These are phyloP conservation scores for Psettodes erumei DNA, from an alignment of 2,113 vertebrate species.

Conservation along the genomic window DNA sequence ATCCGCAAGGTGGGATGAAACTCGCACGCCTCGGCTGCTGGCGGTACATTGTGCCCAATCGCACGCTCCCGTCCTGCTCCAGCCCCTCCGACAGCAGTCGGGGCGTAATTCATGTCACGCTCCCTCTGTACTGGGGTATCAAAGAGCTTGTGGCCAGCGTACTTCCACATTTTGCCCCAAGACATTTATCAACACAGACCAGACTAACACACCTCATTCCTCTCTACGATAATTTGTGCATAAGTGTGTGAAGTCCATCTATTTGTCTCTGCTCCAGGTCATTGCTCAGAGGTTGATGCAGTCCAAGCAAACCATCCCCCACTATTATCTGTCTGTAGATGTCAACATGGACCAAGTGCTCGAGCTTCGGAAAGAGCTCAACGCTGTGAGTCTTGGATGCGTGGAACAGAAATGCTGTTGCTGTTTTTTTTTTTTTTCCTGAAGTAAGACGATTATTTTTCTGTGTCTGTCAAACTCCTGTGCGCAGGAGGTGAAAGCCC, in stretches of 20 bases:
- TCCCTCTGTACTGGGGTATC: constrained; percentile 3
- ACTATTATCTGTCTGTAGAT: constrained; percentile 98
- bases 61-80: not conserved
- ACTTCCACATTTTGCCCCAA: constrained; percentile 36
- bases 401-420: not conserved
- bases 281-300: constrained; percentile 97
- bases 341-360: constrained; percentile 95
- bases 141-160: too few species aligned
- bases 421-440: not conserved
- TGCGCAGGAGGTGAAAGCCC: constrained; percentile 88
- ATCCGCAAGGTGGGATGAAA: constrained; percentile 89
- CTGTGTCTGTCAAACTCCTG: not conserved
- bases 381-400: constrained; percentile 83
- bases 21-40: not conserved
- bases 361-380: constrained; percentile 93
- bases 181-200: constrained; percentile 34
- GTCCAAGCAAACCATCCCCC: constrained; percentile 98
- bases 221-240: constrained; percentile 26
- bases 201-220: constrained; percentile 10
- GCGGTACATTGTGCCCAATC: not conserved
- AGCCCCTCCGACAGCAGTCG: not conserved
- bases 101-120: not conserved
- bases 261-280: constrained; percentile 83
- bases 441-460: constrained; percentile 1
- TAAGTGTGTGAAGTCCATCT: constrained; percentile 41